Percentiles rank a stretch among this genome's conserved stretches.
phyloP scores from a whole-genome alignment of 2,888 invertebrate genomes.

The Cetonia aurata region DNA sequence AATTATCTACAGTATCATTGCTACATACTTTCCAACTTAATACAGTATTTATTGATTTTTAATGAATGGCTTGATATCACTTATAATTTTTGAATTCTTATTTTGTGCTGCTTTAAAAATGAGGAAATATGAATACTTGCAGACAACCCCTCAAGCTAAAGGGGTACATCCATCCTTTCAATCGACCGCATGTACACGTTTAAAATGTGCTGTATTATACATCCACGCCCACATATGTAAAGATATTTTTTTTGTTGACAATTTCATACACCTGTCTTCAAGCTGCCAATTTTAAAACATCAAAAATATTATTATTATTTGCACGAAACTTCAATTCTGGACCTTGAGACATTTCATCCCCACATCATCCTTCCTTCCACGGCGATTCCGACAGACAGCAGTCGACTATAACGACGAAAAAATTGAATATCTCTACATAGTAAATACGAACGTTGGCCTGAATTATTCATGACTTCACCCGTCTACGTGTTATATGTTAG shows the following conservation, averaged over 20 bases:
- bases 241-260: not conserved
- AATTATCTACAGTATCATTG: too few species aligned
- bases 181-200: not conserved
- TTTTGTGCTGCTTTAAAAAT: too few species aligned
- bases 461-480: conserved; percentile 56
- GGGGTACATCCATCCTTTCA: too few species aligned
- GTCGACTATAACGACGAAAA: conserved; percentile 49
- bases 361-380: conserved; percentile 39
- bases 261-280: conserved; percentile 45
- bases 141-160: too few species aligned
- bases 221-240: too few species aligned
- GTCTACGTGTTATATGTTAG: conserved; percentile 51
- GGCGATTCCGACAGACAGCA: conserved; percentile 17
- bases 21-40: too few species aligned
- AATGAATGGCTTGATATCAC: too few species aligned
- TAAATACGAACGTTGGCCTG: conserved; percentile 49
- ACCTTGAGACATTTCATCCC: conserved; percentile 54
- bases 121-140: too few species aligned
- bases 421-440: conserved; percentile 54
- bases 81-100: too few species aligned
- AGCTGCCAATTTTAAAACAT: conserved; percentile 31
- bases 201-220: not conserved
- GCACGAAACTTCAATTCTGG: conserved; percentile 52
- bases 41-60: too few species aligned
- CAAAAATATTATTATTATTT: conserved; percentile 47